phyloP scores from a whole-genome alignment of 2,888 invertebrate species.

The Eurytoma californica region DNA sequence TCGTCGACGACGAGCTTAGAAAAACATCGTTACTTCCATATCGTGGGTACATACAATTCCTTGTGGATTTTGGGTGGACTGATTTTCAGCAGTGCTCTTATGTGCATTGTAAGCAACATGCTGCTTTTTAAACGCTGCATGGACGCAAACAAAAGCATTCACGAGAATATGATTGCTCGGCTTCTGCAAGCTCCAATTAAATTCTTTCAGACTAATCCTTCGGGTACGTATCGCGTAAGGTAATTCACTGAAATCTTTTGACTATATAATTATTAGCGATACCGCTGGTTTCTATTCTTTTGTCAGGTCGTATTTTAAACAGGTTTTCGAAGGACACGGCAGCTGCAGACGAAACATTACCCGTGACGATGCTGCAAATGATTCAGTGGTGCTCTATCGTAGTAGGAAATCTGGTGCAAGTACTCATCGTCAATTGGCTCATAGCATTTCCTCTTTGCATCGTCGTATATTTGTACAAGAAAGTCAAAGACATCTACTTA shows the following conservation, averaged over 20 bases:
- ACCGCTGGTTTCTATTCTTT: neutral
- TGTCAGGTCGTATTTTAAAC: conserved; percentile 85
- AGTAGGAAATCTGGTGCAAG: conserved; percentile 83
- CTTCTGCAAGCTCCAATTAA: conserved; percentile 85
- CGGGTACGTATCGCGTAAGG: conserved; percentile 77
- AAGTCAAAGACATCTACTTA: conserved; percentile 82
- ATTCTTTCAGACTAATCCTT: conserved; percentile 90
- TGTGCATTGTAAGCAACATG: conserved; percentile 69
- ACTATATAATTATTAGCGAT: neutral
- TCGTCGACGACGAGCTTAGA: too few relatives aligned
- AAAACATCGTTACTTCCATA: neutral
- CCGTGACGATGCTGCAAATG: conserved; percentile 80
- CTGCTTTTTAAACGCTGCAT: conserved; percentile 84
- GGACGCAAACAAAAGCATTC: conserved; percentile 82
- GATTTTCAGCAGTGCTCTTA: conserved; percentile 38
- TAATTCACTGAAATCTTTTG: neutral
- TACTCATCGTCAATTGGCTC: conserved; percentile 83
- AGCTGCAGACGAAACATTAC: conserved; percentile 85
- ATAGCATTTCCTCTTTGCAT: conserved; percentile 81
- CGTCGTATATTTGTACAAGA: conserved; percentile 80
- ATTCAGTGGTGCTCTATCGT: conserved; percentile 82
- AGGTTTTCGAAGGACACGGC: conserved; percentile 91
- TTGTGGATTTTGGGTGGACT: conserved; percentile 78
- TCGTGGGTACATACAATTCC: conserved; percentile 31
- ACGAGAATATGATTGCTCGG: conserved; percentile 83